Percentiles rank a stretch among this genome's conserved stretches.
Conservation (phyloP, 2,113 vertebrate species). For the Corydoras sp. region DNA sequence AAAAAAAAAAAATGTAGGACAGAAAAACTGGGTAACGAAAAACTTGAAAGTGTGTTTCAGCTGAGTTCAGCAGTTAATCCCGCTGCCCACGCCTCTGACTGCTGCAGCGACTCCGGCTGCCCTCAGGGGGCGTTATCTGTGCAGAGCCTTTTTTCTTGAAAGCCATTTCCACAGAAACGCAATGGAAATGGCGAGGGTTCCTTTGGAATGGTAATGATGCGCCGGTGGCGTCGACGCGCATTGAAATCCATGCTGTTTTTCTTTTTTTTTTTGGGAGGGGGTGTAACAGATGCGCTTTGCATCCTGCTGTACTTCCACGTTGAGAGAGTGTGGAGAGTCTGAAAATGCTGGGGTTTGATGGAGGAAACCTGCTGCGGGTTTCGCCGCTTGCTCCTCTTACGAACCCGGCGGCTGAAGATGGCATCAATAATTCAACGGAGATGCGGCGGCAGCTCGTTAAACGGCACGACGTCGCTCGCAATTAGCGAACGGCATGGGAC, state of each 20-base stretch:
- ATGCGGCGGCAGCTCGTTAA: slow-evolving; percentile 1
- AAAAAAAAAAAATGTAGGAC: slow-evolving; percentile 26
- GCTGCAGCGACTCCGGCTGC: not conserved
- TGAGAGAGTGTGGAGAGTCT: not conserved
- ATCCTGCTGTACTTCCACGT: not conserved
- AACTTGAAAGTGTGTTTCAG: not conserved
- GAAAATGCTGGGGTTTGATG: not conserved
- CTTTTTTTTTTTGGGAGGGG: slow-evolving; percentile 5
- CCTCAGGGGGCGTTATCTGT: not conserved
- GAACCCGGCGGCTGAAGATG: slow-evolving; percentile 23
- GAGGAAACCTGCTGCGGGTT: not conserved
- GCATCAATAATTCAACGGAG: slow-evolving; percentile 16
- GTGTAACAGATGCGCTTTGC: not conserved
- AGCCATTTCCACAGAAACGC: not conserved
- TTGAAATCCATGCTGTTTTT: slow-evolving; percentile 2
- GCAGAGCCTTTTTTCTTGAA: not conserved
- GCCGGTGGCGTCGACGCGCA: not conserved
- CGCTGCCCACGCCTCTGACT: not conserved
- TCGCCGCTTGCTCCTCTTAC: slow-evolving; percentile 12
- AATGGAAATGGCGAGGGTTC: not conserved
- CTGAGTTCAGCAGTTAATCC: slow-evolving; percentile 2
- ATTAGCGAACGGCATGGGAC: no score
- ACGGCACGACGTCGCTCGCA: not conserved
- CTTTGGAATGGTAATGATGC: slow-evolving; percentile 18
- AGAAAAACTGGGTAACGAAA: not conserved